A percentile compares a stretch with the other conserved stretches of the same genome.
Evolutionary conservation across 2,113 vertebrate genomes (phyloP).

Genomic region (Peromyscus polionotus): DNA sequence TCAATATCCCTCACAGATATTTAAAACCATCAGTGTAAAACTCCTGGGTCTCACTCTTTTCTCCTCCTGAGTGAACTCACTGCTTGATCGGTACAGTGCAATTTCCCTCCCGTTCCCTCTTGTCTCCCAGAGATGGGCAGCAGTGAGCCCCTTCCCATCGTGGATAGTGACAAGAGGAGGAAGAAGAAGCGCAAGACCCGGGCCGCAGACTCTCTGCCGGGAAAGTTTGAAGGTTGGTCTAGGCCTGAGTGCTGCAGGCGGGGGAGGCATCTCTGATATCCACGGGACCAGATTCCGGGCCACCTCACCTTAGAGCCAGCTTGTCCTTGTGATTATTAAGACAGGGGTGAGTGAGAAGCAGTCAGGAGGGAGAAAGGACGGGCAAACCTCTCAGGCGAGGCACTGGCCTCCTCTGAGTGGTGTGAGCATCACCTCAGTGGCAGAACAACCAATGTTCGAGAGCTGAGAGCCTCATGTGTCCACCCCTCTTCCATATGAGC

Average conservation of each 20-base stretch:
- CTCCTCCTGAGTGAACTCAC: background rate
- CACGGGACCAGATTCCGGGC: background rate
- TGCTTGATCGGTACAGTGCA: conserved; percentile 8
- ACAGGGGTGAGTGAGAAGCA: background rate
- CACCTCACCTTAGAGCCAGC: background rate
- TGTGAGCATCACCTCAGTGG: background rate
- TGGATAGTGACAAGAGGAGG: conserved; percentile 90
- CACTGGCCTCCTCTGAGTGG: background rate
- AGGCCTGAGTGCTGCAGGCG: background rate
- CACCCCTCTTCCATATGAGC: background rate
- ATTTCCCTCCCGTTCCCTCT: conserved; percentile 55
- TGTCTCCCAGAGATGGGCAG: conserved; percentile 90
- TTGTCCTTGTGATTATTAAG: background rate
- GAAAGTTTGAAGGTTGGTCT: conserved; percentile 94
- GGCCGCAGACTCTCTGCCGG: conserved; percentile 91
- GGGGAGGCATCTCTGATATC: background rate
- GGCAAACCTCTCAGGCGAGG: background rate
- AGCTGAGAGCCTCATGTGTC: background rate
- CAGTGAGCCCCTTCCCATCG: conserved; percentile 93
- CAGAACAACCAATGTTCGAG: background rate
- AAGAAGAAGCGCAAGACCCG: conserved; percentile 95
- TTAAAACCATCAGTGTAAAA: conserved; percentile 66
- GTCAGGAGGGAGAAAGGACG: background rate
- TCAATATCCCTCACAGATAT: conserved; percentile 75
- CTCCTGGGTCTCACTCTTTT: conserved; percentile 1